Base-by-base conservation (phyloP, 2,797 vertebrate species). In the Anabas testudineus region DNA sequence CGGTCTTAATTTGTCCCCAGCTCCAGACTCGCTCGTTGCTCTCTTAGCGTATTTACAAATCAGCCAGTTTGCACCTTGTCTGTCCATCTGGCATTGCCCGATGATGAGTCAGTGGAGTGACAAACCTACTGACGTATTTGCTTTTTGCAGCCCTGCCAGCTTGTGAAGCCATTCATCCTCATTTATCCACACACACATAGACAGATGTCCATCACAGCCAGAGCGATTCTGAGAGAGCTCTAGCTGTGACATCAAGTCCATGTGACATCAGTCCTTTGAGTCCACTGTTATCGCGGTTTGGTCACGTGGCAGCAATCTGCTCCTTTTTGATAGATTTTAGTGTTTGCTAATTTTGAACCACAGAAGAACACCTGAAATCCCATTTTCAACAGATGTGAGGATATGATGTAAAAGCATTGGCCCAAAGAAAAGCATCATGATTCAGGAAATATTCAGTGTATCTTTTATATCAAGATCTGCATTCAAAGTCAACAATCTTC, bases 111-210 rank as follows among this genome's bases (percentile, higher is more conserved):
- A 87, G 45, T 3, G 42, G 37, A 81, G 78, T 80, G 89, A 79
- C 57, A 83, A 86, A 69, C 57, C 46, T 46, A n/a, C 37, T 92
- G 90, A 91, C 90, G 89, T 89, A 87, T 85, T 87, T 90, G 81
- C 67, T 72, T 88, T 82, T 84, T 76, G 79, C 75, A 61, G 59
- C 5, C n/a, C 41, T 65, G 78, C 71, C 87, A 88, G 60, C 71
- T 67, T 86, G 84, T 55, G 77, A 88, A 84, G 77, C 85, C 78
- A 77, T 88, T 88, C 87, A 89, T 85, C 55, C 67, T 67, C 45
- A 63, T 82, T 80, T 75, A 57, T 70, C 51, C 60, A 51, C 57
- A 62, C 56, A 59, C 53, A 63, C 54, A 58, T 62, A 75, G 76
- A 85, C 80, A 90, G 82, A 84, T 82, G 85, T 39, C 73, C 58